These are phyloP conservation scores for Drosophila yakuba DNA, from an alignment of 1,140 invertebrate species.

Conservation along the genomic window DNA sequence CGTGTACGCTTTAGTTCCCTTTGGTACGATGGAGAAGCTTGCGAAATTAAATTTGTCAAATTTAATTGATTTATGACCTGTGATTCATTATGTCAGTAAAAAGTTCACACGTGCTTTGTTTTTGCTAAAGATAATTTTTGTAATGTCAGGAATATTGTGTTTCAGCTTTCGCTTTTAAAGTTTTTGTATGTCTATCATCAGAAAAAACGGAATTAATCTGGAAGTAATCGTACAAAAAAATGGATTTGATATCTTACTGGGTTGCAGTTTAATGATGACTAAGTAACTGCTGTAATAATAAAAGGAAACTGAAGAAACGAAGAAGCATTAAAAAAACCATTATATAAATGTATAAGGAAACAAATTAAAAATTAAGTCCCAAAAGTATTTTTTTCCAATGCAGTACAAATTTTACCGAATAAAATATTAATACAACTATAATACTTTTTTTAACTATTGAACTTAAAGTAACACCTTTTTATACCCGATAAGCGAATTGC, in stretches of 20 bases:
- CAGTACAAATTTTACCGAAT: too few species aligned
- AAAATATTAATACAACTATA: too few species aligned
- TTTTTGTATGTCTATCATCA: conserved; percentile 35
- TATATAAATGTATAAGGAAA: too few species aligned
- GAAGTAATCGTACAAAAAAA: too few species aligned
- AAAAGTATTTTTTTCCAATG: too few species aligned
- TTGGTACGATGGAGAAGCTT: conserved; percentile 5
- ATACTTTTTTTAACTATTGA: too few species aligned
- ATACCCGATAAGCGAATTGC: too few species aligned
- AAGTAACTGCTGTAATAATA: not conserved
- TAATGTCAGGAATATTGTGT: conserved; percentile 9
- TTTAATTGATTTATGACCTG: conserved; percentile 72
- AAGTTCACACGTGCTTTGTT: conserved; percentile 48
- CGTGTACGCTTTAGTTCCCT: conserved; percentile 3
- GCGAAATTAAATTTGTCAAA: conserved; percentile 70
- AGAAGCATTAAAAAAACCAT: too few species aligned
- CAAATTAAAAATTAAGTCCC: too few species aligned
- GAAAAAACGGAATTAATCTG: not conserved
- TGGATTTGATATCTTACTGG: too few species aligned
- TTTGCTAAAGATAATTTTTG: conserved; percentile 19
- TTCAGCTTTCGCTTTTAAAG: conserved; percentile 26
- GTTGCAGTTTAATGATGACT: too few species aligned
- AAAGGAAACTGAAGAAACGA: not conserved
- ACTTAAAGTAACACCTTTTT: too few species aligned
- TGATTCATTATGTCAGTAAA: conserved; percentile 54